A percentile compares a stretch with the other conserved stretches of the same genome.
Evolutionary conservation across 1,140 invertebrate species (phyloP).

Genomic region (Lasaia peninsularis): DNA sequence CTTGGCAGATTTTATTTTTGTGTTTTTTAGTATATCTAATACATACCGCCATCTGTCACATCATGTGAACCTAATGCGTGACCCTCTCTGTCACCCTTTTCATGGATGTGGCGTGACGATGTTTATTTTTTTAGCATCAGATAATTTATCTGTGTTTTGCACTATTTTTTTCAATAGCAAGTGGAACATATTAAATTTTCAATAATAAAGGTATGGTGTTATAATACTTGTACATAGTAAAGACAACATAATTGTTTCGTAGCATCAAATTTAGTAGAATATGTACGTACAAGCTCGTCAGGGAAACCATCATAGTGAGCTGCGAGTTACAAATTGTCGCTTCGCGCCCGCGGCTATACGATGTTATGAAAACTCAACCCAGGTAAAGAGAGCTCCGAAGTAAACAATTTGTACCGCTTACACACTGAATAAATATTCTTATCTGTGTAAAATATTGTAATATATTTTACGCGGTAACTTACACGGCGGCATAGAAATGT

Average conservation of each 20-base stretch:
- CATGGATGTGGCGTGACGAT: too few species aligned
- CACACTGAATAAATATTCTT: constrained; percentile 64
- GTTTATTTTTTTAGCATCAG: too few species aligned
- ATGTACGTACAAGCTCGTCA: constrained; percentile 61
- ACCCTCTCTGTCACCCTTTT: too few species aligned
- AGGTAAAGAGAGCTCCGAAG: constrained; percentile 55
- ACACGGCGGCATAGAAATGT: neutral
- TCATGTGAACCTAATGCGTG: too few species aligned
- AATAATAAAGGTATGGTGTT: too few species aligned
- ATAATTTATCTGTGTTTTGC: too few species aligned
- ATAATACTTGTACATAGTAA: neutral
- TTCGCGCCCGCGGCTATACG: constrained; percentile 44
- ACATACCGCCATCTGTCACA: too few species aligned
- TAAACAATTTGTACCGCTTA: constrained; percentile 69
- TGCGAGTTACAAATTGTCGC: constrained; percentile 58
- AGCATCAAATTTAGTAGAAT: constrained; percentile 42
- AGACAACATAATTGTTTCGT: constrained; percentile 10
- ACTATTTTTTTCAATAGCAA: too few species aligned
- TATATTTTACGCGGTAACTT: constrained; percentile 31
- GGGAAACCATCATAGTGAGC: constrained; percentile 48
- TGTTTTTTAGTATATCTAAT: too few species aligned
- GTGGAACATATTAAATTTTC: neutral
- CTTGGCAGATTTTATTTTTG: too few species aligned
- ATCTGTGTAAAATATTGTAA: constrained; percentile 42
- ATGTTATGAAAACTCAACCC: constrained; percentile 62